These are phyloP conservation scores for Oreochromis spilurus DNA, from an alignment of 2,113 vertebrate genomes.

Conservation along the genomic window DNA sequence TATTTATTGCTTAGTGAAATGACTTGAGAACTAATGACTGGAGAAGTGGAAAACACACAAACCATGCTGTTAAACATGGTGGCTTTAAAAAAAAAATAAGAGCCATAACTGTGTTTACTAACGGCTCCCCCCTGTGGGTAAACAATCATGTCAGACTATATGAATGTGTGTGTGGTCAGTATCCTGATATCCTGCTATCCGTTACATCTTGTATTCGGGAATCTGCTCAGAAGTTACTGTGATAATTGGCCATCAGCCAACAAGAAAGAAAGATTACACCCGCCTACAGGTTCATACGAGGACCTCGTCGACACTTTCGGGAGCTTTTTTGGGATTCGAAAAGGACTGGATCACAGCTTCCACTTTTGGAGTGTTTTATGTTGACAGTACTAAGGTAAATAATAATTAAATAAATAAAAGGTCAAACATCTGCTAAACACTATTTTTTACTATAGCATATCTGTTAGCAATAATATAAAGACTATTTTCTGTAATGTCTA, in stretches of 20 bases:
- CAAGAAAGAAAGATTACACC: conserved; percentile 78
- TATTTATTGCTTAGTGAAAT: neutral
- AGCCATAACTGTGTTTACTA: neutral
- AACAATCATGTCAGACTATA: conserved; percentile 76
- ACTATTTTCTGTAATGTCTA: neutral
- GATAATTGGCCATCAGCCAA: conserved; percentile 80
- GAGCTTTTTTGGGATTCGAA: conserved; percentile 81
- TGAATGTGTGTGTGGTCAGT: conserved; percentile 68
- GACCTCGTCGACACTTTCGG: conserved; percentile 76
- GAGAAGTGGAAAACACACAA: neutral
- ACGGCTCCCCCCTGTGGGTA: neutral
- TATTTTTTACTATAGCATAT: neutral
- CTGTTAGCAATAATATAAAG: neutral
- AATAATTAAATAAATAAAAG: neutral
- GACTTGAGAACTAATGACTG: neutral
- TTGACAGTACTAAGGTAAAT: conserved; percentile 83
- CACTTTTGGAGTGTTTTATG: conserved; percentile 84
- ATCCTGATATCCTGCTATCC: conserved; percentile 71
- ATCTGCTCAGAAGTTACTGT: conserved; percentile 77
- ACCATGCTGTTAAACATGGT: neutral
- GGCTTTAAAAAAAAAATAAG: neutral
- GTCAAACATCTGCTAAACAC: neutral
- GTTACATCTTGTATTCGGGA: conserved; percentile 80
- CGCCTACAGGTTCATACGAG: conserved; percentile 86
- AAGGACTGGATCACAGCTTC: conserved; percentile 80